Evolutionary conservation across 2,888 invertebrate species (phyloP).

Genomic region (Palloptera scutellata): DNA sequence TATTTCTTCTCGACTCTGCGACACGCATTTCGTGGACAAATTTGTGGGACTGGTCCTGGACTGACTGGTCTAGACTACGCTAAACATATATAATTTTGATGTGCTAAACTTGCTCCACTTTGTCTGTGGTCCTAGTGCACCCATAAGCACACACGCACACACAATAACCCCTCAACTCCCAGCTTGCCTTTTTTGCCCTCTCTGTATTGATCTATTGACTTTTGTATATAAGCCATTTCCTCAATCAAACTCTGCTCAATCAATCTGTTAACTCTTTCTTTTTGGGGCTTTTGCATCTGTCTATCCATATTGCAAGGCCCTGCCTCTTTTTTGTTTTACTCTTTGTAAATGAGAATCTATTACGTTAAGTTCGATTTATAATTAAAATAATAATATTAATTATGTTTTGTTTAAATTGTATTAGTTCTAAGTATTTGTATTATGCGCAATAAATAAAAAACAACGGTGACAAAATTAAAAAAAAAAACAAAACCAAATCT

Average conservation of each 20-base stretch:
- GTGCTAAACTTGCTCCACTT: not conserved
- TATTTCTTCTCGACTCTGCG: not conserved
- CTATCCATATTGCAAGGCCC: conserved; percentile 1
- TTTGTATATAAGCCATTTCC: conserved; percentile 42
- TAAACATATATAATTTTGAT: not conserved
- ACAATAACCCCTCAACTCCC: too few relatives aligned
- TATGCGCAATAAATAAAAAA: conserved; percentile 61
- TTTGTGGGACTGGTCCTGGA: not conserved
- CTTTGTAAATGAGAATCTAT: conserved; percentile 45
- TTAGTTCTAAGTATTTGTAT: conserved; percentile 55
- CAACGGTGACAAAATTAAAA: conserved; percentile 63
- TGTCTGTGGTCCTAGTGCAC: too few relatives aligned
- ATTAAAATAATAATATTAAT: conserved; percentile 38
- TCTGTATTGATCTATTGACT: conserved; percentile 15
- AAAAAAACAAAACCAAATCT: conserved; percentile 16
- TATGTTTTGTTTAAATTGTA: conserved; percentile 49
- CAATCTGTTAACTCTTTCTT: conserved; percentile 24
- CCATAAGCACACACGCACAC: too few relatives aligned
- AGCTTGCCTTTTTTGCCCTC: not conserved
- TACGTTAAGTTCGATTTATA: conserved; percentile 40
- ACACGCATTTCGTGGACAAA: not conserved
- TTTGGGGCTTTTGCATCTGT: conserved; percentile 21
- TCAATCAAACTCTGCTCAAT: too few relatives aligned
- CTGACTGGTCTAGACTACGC: not conserved
- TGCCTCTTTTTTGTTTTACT: conserved; percentile 31